A percentile compares a stretch with the other conserved stretches of the same genome.
phyloP scores from a whole-genome alignment of 2,888 invertebrate genomes.

The Ellobium chinense region DNA sequence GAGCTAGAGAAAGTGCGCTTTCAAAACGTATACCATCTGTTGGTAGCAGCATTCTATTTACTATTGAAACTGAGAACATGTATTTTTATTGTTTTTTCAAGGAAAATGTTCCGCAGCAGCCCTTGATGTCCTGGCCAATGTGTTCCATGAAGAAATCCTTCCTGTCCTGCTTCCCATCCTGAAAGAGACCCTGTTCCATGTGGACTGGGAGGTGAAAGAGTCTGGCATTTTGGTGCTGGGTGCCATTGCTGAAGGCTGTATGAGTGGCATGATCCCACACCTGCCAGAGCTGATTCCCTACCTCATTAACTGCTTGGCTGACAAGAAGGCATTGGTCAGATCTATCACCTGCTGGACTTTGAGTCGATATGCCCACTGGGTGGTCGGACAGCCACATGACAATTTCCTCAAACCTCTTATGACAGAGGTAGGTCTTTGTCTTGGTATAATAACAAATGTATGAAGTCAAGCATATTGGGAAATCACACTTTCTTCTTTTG shows the following conservation, averaged over 20 bases:
- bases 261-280: conserved; percentile 98
- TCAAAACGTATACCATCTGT: too few relatives aligned
- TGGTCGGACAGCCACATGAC: conserved; percentile 96
- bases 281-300: conserved; percentile 97
- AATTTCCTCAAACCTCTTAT: conserved; percentile 95
- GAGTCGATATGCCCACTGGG: conserved; percentile 98
- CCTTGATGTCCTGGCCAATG: conserved; percentile 96
- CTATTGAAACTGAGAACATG: too few relatives aligned
- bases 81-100: too few relatives aligned
- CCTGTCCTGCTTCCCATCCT: conserved; percentile 96
- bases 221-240: conserved; percentile 95
- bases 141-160: conserved; percentile 95
- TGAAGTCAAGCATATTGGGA: too few relatives aligned
- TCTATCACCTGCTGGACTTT: conserved; percentile 99
- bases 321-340: conserved; percentile 96
- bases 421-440: conserved; percentile 86
- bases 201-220: conserved; percentile 98
- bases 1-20: too few relatives aligned
- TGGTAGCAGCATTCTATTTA: too few relatives aligned
- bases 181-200: conserved; percentile 96
- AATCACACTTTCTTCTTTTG: too few relatives aligned
- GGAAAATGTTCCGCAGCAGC: conserved; percentile 99
- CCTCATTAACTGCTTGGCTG: conserved; percentile 93
- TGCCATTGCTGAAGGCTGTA: conserved; percentile 92
- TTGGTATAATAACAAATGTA: too few relatives aligned